Evolutionary conservation across 2,797 vertebrate genomes (phyloP).

Genomic region (Anas acuta): DNA sequence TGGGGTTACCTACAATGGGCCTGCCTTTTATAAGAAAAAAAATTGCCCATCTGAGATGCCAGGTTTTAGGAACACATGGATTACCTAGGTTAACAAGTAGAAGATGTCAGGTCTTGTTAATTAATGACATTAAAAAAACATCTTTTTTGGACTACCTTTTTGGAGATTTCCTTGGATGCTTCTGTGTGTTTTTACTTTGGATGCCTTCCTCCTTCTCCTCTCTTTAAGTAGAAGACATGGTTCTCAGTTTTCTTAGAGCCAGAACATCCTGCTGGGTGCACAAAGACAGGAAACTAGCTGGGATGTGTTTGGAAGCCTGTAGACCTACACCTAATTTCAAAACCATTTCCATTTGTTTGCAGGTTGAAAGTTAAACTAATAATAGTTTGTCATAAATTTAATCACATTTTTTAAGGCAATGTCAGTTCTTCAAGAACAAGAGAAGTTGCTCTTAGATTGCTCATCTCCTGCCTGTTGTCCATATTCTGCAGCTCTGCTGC

Average conservation of each 20-base stretch:
- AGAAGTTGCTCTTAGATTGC: neutral
- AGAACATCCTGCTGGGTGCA: neutral
- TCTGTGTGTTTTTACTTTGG: neutral
- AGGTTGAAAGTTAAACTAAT: neutral
- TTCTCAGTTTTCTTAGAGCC: neutral
- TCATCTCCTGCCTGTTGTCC: neutral
- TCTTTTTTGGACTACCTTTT: neutral
- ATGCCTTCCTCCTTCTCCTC: neutral
- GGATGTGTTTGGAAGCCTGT: neutral
- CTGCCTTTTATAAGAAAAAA: neutral
- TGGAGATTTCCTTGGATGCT: neutral
- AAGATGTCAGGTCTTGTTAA: neutral
- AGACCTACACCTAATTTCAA: neutral
- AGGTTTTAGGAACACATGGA: neutral
- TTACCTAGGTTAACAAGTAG: neutral
- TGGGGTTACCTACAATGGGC: neutral
- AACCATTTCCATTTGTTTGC: neutral
- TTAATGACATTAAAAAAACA: neutral
- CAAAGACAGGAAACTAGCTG: neutral
- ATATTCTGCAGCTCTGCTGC: neutral
- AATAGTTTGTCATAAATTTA: neutral
- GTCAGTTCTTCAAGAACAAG: neutral
- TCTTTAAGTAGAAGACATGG: neutral
- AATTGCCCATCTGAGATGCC: neutral
- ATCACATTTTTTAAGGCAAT: neutral